A percentile compares a stretch with the other conserved stretches of the same genome.
phyloP scores from a whole-genome alignment of 2,888 invertebrate genomes.

The Cantharis rufa region DNA sequence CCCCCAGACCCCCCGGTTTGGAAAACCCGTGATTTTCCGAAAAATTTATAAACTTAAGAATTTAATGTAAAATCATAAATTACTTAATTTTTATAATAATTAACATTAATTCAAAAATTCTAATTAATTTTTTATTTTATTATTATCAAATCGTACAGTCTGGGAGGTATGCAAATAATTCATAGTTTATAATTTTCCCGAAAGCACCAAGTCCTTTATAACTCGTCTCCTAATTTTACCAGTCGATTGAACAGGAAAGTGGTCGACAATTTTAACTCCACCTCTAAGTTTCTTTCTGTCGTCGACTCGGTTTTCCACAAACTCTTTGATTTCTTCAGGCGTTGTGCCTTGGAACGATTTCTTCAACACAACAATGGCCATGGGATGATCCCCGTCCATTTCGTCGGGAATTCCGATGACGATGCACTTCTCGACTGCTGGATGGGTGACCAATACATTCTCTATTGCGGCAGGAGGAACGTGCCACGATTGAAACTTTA shows the following conservation, averaged over 20 bases:
- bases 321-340: not conserved
- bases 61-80: no score
- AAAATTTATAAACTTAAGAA: no score
- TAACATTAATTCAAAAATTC: no score
- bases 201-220: not conserved
- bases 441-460: constrained; percentile 42
- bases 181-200: not conserved
- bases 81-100: no score
- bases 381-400: constrained; percentile 47
- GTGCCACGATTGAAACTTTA: constrained; percentile 59
- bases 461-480: constrained; percentile 51
- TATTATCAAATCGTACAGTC: no score
- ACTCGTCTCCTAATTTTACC: not conserved
- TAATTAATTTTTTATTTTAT: no score
- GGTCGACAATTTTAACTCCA: constrained; percentile 1
- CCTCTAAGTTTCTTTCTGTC: constrained; percentile 2
- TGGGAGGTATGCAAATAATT: no score
- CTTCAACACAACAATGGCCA: constrained; percentile 41
- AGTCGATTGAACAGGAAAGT: not conserved
- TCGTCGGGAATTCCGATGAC: constrained; percentile 48
- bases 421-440: constrained; percentile 41
- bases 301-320: not conserved
- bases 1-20: no score
- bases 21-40: no score
- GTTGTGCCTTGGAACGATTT: constrained; percentile 7